Evolutionary conservation across 1,140 invertebrate genomes (phyloP), one percentile per base, ranked within the genome.

Genomic region (Hirudo medicinalis): DNA sequence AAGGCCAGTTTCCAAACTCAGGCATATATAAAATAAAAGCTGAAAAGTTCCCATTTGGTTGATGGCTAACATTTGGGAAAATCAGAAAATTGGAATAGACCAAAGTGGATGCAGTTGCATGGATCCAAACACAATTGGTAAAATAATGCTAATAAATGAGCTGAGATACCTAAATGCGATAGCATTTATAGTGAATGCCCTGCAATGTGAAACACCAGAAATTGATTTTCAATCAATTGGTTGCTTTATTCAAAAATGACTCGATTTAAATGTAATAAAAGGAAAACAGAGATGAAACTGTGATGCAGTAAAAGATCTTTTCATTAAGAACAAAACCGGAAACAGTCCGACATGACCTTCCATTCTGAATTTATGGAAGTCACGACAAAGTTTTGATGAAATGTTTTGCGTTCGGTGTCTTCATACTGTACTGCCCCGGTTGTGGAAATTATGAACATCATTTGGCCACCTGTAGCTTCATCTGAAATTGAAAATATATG

Each of bases 331-430:
- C 43, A 49, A 17, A 63, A 63, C 19, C 57, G 57, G 57, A 63
- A 63, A 15, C 57, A 11, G 57, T 63, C 57, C 2, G 57, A 63
- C 29, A 25, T 63, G 57, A 63, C 20, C 29, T 19, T 63, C 57
- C 57, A 63, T 25, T 63, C 57, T n/a, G 22, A 25, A 63, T 32
- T 63, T 11, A 63, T 22, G 57, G 57, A 63, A 25, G 57, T 63
- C 22, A 63, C 57, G 57, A 32, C 29, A 20, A 63, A 63, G 11
- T 22, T 63, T n/a, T 63, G 57, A 15, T 63, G 29, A 20, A 63
- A 63, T 0, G 11, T 22, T 63, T 15, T 63, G 3, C 22, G 57
- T n/a, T 63, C 29, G 19, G 22, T n/a, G 19, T 63, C 57, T 11
- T 63, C 22, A 15, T 25, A 63, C 15, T 63, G 22, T 13, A 63